These are phyloP conservation scores for Anas platyrhynchos DNA, from an alignment of 2,113 vertebrate genomes.

Conservation along the genomic window DNA sequence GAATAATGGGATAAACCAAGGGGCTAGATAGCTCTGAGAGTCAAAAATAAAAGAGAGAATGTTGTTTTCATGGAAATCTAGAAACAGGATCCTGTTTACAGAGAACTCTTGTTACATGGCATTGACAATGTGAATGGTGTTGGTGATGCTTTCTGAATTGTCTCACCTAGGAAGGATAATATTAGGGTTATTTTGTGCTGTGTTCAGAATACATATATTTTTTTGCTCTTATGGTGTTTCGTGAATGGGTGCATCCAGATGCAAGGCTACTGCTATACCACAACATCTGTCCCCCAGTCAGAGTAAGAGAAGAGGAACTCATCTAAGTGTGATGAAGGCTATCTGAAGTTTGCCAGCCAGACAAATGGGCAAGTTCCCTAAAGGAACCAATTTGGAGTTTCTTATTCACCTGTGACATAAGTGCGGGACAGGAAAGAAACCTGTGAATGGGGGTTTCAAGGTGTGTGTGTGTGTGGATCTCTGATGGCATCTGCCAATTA, in stretches of 20 bases:
- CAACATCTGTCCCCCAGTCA: background rate
- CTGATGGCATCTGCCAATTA: background rate
- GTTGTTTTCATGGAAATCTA: background rate
- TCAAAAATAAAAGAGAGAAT: background rate
- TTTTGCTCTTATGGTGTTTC: background rate
- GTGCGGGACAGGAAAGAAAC: background rate
- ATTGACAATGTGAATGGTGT: rapidly evolving
- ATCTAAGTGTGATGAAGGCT: background rate
- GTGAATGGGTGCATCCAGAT: background rate
- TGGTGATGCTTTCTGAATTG: background rate
- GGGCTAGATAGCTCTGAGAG: background rate
- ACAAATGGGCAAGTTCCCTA: background rate
- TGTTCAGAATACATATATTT: background rate
- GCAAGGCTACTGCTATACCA: background rate
- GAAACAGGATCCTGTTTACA: background rate
- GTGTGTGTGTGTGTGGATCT: background rate
- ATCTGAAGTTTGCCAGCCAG: background rate
- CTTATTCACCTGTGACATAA: background rate
- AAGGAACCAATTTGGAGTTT: background rate
- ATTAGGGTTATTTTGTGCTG: background rate
- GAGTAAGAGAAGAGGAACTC: background rate
- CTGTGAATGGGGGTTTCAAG: background rate
- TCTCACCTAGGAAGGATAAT: background rate
- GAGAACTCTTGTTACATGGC: background rate
- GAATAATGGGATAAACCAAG: background rate